These are phyloP conservation scores for Mythimna pallens DNA, from an alignment of 2,888 invertebrate genomes.

Conservation along the genomic window DNA sequence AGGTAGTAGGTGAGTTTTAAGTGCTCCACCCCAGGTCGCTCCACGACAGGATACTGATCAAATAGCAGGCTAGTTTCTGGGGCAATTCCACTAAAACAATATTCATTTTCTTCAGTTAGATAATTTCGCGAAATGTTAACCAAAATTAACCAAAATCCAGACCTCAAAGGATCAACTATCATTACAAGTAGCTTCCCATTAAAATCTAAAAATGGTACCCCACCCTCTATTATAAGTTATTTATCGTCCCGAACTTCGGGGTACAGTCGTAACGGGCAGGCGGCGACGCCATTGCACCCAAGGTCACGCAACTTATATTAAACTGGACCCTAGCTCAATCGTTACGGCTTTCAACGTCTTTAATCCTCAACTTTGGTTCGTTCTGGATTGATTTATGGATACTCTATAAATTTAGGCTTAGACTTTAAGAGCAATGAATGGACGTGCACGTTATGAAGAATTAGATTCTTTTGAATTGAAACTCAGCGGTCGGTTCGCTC, in stretches of 20 bases:
- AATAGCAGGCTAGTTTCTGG: too few relatives aligned
- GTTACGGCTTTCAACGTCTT: slow-evolving; percentile 59
- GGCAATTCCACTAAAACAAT: neutral
- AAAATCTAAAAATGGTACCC: slow-evolving; percentile 53
- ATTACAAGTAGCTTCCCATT: slow-evolving; percentile 35
- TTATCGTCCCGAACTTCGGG: slow-evolving; percentile 65
- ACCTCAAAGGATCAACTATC: slow-evolving; percentile 17
- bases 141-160: neutral
- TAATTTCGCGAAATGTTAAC: neutral
- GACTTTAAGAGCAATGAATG: neutral
- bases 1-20: too few relatives aligned
- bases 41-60: too few relatives aligned
- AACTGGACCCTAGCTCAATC: slow-evolving; percentile 57
- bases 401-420: slow-evolving; percentile 42
- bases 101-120: too few relatives aligned
- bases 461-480: neutral
- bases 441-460: neutral
- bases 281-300: slow-evolving; percentile 59
- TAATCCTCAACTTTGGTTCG: slow-evolving; percentile 57
- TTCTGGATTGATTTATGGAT: slow-evolving; percentile 59
- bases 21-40: too few relatives aligned
- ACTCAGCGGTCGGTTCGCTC: too few relatives aligned
- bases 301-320: slow-evolving; percentile 63
- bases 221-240: slow-evolving; percentile 64
- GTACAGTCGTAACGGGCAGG: slow-evolving; percentile 66